A percentile compares a stretch with the other conserved stretches of the same genome.
phyloP scores from a whole-genome alignment of 2,888 invertebrate genomes.

The Phengaris arion region DNA sequence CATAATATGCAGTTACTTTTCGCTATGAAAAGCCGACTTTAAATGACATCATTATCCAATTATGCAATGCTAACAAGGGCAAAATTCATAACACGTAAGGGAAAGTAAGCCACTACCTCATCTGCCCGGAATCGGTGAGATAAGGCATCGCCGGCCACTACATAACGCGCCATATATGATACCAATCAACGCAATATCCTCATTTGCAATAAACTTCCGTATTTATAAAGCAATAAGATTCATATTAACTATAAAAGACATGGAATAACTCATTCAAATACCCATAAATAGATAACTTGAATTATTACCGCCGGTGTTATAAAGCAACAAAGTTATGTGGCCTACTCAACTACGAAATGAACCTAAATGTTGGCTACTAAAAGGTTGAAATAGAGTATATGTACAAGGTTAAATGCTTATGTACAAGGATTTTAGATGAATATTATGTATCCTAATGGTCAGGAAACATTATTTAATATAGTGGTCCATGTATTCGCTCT shows the following conservation, averaged over 20 bases:
- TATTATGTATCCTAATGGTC: not conserved
- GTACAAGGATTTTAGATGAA: not conserved
- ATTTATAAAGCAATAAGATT: constrained; percentile 40
- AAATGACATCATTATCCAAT: not conserved
- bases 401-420: not conserved
- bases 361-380: constrained; percentile 37
- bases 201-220: constrained; percentile 35
- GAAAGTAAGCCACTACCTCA: constrained; percentile 35
- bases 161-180: constrained; percentile 39
- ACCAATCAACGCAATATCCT: constrained; percentile 38
- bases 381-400: constrained; percentile 26
- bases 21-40: not conserved
- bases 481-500: not conserved
- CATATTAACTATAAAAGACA: constrained; percentile 36
- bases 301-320: constrained; percentile 44
- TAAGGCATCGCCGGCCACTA: constrained; percentile 38
- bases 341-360: constrained; percentile 52
- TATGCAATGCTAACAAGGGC: constrained; percentile 19
- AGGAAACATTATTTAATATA: not conserved
- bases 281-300: constrained; percentile 56
- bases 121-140: constrained; percentile 38
- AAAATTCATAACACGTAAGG: constrained; percentile 26
- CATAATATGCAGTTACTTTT: not conserved
- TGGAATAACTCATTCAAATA: constrained; percentile 59
- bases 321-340: constrained; percentile 56